Conservation (phyloP, 2,888 invertebrate genomes). For the Zaprionus bogoriensis region DNA sequence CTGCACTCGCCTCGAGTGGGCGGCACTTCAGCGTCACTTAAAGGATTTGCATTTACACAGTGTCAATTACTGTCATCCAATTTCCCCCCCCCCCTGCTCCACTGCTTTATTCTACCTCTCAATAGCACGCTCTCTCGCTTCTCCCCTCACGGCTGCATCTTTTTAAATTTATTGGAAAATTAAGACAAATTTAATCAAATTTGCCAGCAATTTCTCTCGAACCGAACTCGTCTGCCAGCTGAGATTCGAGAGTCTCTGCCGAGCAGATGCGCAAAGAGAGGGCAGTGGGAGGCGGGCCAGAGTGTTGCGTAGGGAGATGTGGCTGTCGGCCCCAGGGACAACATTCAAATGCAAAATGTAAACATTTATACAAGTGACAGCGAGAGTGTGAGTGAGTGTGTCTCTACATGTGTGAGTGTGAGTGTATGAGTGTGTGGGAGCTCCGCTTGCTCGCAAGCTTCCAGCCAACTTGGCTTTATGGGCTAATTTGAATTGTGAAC, state of each 20-base stretch:
- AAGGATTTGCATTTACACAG: conserved; percentile 62
- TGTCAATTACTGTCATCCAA: conserved; percentile 50
- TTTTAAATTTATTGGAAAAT: conserved; percentile 42
- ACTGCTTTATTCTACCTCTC: no score
- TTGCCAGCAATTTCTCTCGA: conserved; percentile 22
- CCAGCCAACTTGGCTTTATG: conserved; percentile 2
- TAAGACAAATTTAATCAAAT: conserved; percentile 34
- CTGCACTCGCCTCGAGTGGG: conserved; percentile 37
- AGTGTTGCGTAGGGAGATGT: neutral
- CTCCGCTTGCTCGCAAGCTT: neutral
- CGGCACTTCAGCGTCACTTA: conserved; percentile 49
- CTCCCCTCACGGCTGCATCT: neutral
- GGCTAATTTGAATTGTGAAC: conserved; percentile 17
- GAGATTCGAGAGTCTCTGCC: neutral
- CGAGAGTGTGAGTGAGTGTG: neutral
- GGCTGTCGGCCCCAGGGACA: conserved; percentile 7
- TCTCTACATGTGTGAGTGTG: neutral
- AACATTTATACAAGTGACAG: neutral
- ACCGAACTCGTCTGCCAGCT: neutral
- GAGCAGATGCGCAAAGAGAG: neutral
- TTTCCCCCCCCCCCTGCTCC: neutral
- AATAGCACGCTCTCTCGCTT: neutral
- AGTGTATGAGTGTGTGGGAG: no score
- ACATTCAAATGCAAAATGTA: conserved; percentile 42
- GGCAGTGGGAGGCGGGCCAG: neutral